Evolutionary conservation across 2,797 vertebrate genomes (phyloP).

Genomic region (Darevskia nairensis): DNA sequence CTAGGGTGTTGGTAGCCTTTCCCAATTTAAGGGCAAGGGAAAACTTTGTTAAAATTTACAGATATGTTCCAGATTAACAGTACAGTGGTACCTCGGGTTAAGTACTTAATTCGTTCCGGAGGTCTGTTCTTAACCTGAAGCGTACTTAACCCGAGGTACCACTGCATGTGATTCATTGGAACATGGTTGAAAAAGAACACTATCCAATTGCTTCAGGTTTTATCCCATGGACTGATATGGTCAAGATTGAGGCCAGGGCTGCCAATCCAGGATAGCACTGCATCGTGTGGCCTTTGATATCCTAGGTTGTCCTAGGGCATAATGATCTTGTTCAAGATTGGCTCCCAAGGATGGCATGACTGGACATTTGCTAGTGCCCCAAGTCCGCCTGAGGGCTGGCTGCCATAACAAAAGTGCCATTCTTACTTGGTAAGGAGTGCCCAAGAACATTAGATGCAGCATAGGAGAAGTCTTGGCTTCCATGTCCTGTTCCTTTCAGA

Average conservation of each 20-base stretch:
- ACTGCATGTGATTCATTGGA: neutral
- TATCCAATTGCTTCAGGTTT: neutral
- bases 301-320: neutral
- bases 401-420: neutral
- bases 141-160: no score
- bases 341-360: neutral
- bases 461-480: neutral
- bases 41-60: no score
- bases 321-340: neutral
- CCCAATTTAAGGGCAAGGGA: no score
- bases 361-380: neutral
- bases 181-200: neutral
- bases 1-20: neutral
- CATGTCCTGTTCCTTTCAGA: neutral
- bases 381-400: neutral
- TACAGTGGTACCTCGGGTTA: no score
- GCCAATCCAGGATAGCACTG: neutral
- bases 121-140: no score
- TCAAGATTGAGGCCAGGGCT: neutral
- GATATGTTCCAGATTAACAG: neutral
- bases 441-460: neutral
- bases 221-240: neutral
- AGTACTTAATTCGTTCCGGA: no score
- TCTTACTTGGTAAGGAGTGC: neutral
- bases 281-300: neutral